Evolutionary conservation across 1,140 invertebrate species (phyloP).

Genomic region (Bombus balteatus): DNA sequence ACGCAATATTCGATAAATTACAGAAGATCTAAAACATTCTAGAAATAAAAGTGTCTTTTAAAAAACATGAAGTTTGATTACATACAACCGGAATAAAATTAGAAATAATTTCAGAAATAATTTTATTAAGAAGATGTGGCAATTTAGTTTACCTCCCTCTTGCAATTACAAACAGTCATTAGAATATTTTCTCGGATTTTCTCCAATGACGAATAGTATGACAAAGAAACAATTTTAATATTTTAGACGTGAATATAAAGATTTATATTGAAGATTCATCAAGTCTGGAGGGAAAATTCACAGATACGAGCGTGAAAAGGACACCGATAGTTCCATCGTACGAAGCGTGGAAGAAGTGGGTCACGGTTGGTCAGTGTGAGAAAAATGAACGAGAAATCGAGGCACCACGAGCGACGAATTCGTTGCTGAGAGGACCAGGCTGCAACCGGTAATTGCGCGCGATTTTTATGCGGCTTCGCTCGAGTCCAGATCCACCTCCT

Average conservation of each 20-base stretch:
- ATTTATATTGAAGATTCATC: not conserved
- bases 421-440: not conserved
- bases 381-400: not conserved
- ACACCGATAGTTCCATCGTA: not conserved
- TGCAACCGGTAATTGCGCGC: conserved; percentile 48
- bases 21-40: not conserved
- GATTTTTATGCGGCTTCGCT: conserved; percentile 54
- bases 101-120: not conserved
- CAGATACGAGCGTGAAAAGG: not conserved
- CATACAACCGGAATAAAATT: not conserved
- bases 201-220: not conserved
- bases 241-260: not conserved
- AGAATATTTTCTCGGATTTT: not conserved
- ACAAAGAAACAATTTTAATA: not conserved
- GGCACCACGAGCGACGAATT: conserved; percentile 31
- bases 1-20: not conserved
- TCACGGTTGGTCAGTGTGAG: not conserved
- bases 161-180: not conserved
- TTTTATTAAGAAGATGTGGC: too few species aligned
- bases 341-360: not conserved
- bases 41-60: too few species aligned
- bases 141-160: not conserved
- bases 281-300: not conserved
- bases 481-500: conserved; percentile 46
- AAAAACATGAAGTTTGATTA: not conserved